Evolutionary conservation across 2,113 vertebrate species (phyloP).

Genomic region (Gadus chalcogrammus): DNA sequence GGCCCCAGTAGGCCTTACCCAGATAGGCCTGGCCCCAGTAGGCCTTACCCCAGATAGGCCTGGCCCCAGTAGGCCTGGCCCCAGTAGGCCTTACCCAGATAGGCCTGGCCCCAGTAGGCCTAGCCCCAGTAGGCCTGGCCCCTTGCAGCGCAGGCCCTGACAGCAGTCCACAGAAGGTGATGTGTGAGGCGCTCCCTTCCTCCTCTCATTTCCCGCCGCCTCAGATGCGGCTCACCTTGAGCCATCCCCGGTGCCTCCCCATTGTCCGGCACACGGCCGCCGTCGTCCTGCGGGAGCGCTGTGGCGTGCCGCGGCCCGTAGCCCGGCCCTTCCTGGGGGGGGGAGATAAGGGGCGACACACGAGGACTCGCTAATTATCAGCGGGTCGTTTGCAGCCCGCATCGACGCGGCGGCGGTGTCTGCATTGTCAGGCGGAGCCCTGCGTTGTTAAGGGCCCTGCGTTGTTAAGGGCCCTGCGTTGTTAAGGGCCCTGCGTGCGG

Average conservation of each 20-base stretch:
- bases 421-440: constrained; percentile 54
- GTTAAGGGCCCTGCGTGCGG: no score
- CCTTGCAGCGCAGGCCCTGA: constrained; percentile 15
- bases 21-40: no score
- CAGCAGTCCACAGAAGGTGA: no score
- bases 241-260: constrained; percentile 62
- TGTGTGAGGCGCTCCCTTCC: constrained; percentile 20
- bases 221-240: constrained; percentile 69
- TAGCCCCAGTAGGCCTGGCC: no score
- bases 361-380: constrained; percentile 69
- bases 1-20: no score
- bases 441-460: no score
- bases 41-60: no score
- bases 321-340: constrained; percentile 73
- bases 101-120: no score
- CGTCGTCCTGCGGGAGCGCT: constrained; percentile 64
- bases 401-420: constrained; percentile 60
- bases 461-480: no score
- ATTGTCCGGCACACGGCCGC: constrained; percentile 67
- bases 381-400: constrained; percentile 67
- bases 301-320: constrained; percentile 37
- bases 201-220: constrained; percentile 57
- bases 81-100: no score
- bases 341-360: constrained; percentile 72
- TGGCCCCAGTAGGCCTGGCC: no score